Evolutionary conservation across 1,140 invertebrate species (phyloP), one percentile per base, ranked within the genome.

Genomic region (Globodera rostochiensis): DNA sequence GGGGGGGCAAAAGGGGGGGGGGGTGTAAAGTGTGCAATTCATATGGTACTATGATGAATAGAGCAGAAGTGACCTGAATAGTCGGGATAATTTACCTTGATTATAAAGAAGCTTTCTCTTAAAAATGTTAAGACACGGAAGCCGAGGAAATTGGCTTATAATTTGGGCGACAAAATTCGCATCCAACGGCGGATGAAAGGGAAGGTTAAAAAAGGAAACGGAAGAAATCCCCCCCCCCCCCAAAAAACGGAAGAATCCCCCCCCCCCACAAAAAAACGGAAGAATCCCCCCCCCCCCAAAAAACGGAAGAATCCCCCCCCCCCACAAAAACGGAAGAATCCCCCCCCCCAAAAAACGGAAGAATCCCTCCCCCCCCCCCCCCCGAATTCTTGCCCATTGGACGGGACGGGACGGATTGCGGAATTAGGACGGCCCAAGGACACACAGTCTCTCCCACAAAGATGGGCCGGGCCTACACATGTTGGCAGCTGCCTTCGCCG

Each of bases 371-470:
- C 57, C 5, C 57, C 15, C 13, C 11, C 5, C 13, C 57, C 57
- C 11, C 11, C 57, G 50, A 13, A 60, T 60, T 60, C 57, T 60
- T 60, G 57, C 57, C 57, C 57, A 60, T 60, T 60, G 11, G 19
- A 15, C 13, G 57, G 19, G 19, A 15, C 19, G 57, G 57, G 57
- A 15, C 25, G 25, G 25, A 36, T 36, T 36, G 25, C 0, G 25
- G 25, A 36, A 36, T 36, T 36, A 50, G 57, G 57, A 19, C 19
- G 57, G 57, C 57, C 57, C 57, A 60, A 60, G 57, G 57, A 60
- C 57, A 60, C 57, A 60, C 57, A 60, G 57, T 60, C 57, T 60
- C 57, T 60, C 57, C 50, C 57, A 60, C 57, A 60, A 60, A 60
- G 57, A 60, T 60, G 57, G 50, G 57, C 57, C 11, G 57, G 57